These are phyloP conservation scores for Flexamia atlantica DNA, from an alignment of 2,888 invertebrate species.

Conservation along the genomic window DNA sequence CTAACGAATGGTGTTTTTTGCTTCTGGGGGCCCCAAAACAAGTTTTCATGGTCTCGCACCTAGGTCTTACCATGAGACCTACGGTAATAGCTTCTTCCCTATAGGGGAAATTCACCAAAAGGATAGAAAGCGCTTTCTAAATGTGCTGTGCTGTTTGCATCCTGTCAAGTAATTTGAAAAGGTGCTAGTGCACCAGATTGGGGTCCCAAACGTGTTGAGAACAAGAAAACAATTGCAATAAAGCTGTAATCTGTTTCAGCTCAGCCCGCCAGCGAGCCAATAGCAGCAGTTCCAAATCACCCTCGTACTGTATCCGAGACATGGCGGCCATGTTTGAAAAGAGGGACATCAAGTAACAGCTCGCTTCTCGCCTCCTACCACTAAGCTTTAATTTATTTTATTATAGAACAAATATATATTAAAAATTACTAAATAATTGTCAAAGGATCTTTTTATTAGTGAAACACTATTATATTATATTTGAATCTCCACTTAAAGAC, in stretches of 20 bases:
- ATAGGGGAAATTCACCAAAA: too few relatives aligned
- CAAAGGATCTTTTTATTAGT: background rate
- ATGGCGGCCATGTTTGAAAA: constrained; percentile 89
- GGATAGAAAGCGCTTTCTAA: too few relatives aligned
- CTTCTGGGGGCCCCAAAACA: too few relatives aligned
- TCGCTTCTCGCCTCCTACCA: background rate
- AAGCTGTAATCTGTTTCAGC: too few relatives aligned
- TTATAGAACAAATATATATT: constrained; percentile 2
- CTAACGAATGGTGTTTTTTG: too few relatives aligned
- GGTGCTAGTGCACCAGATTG: too few relatives aligned
- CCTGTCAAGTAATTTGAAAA: background rate
- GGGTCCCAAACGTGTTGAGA: too few relatives aligned
- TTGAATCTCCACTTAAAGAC: constrained; percentile 27
- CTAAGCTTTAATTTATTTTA: constrained; percentile 41
- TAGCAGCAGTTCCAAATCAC: constrained; percentile 75
- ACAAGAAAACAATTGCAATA: too few relatives aligned
- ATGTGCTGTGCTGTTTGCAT: too few relatives aligned
- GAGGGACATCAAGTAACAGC: constrained; percentile 65
- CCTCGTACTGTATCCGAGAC: constrained; percentile 87
- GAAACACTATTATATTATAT: constrained; percentile 18
- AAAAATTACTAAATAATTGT: background rate
- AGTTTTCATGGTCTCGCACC: too few relatives aligned
- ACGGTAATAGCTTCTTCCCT: too few relatives aligned
- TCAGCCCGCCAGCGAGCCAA: constrained; percentile 67
- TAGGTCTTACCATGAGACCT: too few relatives aligned